phyloP scores from a whole-genome alignment of 64 coral and sea anemone species.

The Montipora sp. region DNA sequence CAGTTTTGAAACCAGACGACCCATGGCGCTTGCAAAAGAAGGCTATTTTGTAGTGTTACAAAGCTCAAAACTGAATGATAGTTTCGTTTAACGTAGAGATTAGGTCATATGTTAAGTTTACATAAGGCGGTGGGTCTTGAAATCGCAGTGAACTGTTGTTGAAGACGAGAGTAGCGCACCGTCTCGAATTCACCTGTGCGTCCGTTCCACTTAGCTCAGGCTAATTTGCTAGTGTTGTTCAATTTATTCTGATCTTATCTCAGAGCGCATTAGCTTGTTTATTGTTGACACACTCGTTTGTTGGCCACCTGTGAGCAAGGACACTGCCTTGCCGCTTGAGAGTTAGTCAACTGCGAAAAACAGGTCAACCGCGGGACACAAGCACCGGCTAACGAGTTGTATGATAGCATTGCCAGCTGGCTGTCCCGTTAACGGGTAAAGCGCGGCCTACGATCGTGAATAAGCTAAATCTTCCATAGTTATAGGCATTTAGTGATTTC shows the following conservation, averaged over 20 bases:
- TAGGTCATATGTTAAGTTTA: not conserved
- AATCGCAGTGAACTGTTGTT: not conserved
- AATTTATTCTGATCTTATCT: conserved; percentile 59
- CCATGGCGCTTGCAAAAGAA: too few species aligned
- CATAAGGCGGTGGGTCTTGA: not conserved
- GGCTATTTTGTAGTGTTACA: not conserved
- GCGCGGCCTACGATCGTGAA: not conserved
- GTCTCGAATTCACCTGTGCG: not conserved
- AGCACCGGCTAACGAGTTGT: conserved; percentile 29
- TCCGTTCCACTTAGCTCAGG: not conserved
- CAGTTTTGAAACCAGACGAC: too few species aligned
- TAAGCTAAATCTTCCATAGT: not conserved
- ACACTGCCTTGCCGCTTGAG: conserved; percentile 34
- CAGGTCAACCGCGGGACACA: conserved; percentile 41
- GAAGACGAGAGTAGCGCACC: not conserved
- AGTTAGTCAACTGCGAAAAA: conserved; percentile 27
- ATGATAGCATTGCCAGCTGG: not conserved
- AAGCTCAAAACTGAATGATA: not conserved
- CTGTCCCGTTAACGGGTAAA: not conserved
- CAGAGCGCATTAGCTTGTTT: not conserved
- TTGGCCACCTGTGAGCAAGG: conserved; percentile 20
- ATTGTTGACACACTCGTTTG: conserved; percentile 19
- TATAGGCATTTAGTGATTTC: too few species aligned
- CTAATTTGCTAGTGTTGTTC: conserved; percentile 37
- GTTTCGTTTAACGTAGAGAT: not conserved